phyloP scores from a whole-genome alignment of 2,797 vertebrate species.

The Syngnathus rostellatus region DNA sequence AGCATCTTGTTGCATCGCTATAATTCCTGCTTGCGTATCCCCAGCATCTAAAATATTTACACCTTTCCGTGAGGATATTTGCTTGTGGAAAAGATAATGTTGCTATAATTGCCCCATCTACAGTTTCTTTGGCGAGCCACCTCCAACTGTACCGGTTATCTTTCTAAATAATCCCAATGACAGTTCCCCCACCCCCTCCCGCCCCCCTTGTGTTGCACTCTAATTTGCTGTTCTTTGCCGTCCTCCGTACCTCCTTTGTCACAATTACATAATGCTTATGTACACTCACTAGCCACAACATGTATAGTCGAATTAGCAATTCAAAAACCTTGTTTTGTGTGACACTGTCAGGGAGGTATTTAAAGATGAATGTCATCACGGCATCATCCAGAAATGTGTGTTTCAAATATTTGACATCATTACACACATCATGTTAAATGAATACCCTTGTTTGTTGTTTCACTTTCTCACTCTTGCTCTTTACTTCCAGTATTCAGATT shows the following conservation, averaged over 20 bases:
- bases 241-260: slow-evolving; percentile 27
- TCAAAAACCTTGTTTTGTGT: background rate
- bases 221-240: slow-evolving; percentile 28
- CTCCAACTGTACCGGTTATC: slow-evolving; percentile 9
- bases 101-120: slow-evolving; percentile 6
- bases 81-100: slow-evolving; percentile 5
- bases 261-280: slow-evolving; percentile 39
- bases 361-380: background rate
- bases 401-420: background rate
- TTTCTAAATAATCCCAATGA: slow-evolving; percentile 35
- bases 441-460: slow-evolving; percentile 8
- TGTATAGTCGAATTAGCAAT: background rate
- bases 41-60: slow-evolving; percentile 5
- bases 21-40: background rate
- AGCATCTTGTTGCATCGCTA: background rate
- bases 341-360: background rate
- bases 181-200: slow-evolving; percentile 8
- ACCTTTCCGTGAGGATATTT: slow-evolving; percentile 5
- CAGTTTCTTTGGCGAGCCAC: slow-evolving; percentile 4
- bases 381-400: background rate
- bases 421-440: slow-evolving; percentile 2
- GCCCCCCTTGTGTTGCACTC: slow-evolving; percentile 18
- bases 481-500: slow-evolving; percentile 2
- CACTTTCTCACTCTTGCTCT: slow-evolving; percentile 6
- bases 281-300: slow-evolving; percentile 11